Evolutionary conservation across 2,888 invertebrate genomes (phyloP).

Genomic region (Apamea sordens): DNA sequence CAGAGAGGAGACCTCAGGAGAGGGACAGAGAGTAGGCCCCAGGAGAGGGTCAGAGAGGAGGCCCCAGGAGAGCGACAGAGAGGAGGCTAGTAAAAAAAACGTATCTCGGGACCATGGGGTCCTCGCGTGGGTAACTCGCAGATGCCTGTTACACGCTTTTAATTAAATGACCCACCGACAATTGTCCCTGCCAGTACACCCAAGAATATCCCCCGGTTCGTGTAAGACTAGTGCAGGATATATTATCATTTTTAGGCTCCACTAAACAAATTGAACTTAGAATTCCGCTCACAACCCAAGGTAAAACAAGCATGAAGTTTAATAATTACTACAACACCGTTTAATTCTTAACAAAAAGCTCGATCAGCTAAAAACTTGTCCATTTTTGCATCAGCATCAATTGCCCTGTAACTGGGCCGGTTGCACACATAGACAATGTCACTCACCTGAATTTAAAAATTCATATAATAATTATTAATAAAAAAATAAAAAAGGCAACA

Average conservation of each 20-base stretch:
- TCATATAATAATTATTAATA: slow-evolving; percentile 70
- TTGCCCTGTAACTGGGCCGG: slow-evolving; percentile 48
- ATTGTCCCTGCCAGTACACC: background rate
- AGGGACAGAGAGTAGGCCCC: background rate
- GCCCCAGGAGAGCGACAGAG: background rate
- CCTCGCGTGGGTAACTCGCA: background rate
- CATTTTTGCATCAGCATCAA: slow-evolving; percentile 48
- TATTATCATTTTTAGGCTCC: background rate
- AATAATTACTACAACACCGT: slow-evolving; percentile 47
- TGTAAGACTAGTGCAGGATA: background rate
- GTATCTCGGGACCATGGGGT: background rate
- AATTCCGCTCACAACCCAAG: slow-evolving; percentile 16
- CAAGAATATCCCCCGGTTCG: background rate
- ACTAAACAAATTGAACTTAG: background rate
- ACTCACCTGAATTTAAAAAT: slow-evolving; percentile 61
- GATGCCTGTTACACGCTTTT: background rate
- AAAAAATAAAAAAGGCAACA: slow-evolving; percentile 51
- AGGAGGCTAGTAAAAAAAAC: no score
- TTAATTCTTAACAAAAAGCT: slow-evolving; percentile 35
- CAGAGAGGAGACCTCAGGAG: background rate
- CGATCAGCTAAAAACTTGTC: slow-evolving; percentile 28
- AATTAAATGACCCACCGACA: background rate
- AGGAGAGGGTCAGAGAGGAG: background rate
- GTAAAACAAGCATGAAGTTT: slow-evolving; percentile 35
- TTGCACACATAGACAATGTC: slow-evolving; percentile 49